phyloP scores from a whole-genome alignment of 2,113 vertebrate genomes.

The Cottus gobio region DNA sequence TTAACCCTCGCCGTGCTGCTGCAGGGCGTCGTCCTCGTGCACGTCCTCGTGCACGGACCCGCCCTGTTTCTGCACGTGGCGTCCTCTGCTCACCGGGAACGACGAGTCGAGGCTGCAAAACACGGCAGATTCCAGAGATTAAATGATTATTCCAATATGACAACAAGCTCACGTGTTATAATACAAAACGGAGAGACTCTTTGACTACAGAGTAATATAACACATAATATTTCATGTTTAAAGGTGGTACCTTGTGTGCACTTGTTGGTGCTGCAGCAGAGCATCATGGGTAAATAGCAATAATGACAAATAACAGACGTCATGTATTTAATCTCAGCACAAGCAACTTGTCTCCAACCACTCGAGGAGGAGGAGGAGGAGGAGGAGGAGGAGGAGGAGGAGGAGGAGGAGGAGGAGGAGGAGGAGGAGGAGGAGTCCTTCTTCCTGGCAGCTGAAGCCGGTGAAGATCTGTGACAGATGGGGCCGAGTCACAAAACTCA shows the following conservation, averaged over 20 bases:
- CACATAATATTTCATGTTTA: neutral
- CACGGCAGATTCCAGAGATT: too few relatives aligned
- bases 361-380: slow-evolving; percentile 12
- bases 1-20: slow-evolving; percentile 61
- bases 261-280: slow-evolving; percentile 9
- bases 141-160: neutral
- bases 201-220: too few relatives aligned
- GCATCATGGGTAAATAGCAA: slow-evolving; percentile 52
- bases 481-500: slow-evolving; percentile 95
- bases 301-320: slow-evolving; percentile 36
- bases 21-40: neutral
- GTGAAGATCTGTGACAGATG: slow-evolving; percentile 97
- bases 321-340: slow-evolving; percentile 28
- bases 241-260: neutral
- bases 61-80: too few relatives aligned
- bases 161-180: neutral
- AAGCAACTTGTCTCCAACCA: neutral
- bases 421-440: slow-evolving; percentile 87
- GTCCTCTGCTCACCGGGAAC: too few relatives aligned
- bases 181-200: too few relatives aligned
- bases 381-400: slow-evolving; percentile 83
- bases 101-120: neutral
- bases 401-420: slow-evolving; percentile 8
- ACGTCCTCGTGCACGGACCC: too few relatives aligned
- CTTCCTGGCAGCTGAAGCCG: slow-evolving; percentile 89